Conservation (phyloP, 53 echinoderm and acorn worm species). For the Crossaster papposus region DNA sequence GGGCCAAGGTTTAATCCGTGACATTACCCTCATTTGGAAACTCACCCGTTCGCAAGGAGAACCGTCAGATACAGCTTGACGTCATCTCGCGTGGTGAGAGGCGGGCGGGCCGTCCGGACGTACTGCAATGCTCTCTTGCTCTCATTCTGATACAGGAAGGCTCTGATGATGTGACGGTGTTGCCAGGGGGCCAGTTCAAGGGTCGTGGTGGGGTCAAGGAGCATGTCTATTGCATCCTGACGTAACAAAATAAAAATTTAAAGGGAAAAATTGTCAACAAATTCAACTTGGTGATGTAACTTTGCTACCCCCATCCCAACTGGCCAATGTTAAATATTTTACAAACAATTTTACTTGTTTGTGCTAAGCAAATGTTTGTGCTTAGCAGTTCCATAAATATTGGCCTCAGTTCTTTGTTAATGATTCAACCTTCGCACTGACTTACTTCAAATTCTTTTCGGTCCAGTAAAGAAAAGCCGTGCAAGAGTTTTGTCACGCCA, state of each 20-base stretch:
- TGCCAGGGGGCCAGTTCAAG: conserved; percentile 92
- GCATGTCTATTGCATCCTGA: conserved; percentile 89
- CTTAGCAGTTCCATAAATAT: no score
- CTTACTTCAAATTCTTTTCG: conserved; percentile 95
- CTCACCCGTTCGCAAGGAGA: conserved; percentile 91
- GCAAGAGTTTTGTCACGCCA: conserved; percentile 85
- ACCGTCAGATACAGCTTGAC: conserved; percentile 92
- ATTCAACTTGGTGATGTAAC: background rate
- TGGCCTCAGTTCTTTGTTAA: background rate
- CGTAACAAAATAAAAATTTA: background rate
- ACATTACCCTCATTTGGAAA: background rate
- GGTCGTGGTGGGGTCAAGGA: conserved; percentile 94
- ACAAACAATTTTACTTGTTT: no score
- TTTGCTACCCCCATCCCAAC: no score
- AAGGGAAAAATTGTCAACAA: background rate
- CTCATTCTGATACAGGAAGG: conserved; percentile 93
- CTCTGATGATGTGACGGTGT: conserved; percentile 87
- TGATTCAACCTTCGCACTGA: background rate
- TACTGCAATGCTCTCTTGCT: conserved; percentile 95
- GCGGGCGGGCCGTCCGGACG: conserved; percentile 77
- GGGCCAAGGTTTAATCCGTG: no score
- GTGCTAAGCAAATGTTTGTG: no score
- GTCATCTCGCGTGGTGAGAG: conserved; percentile 83
- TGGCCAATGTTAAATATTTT: no score
- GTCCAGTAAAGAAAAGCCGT: conserved; percentile 93